A percentile compares a stretch with the other conserved stretches of the same genome.
phyloP scores from a whole-genome alignment of 2,888 invertebrate genomes.

The Cantharis rufa region DNA sequence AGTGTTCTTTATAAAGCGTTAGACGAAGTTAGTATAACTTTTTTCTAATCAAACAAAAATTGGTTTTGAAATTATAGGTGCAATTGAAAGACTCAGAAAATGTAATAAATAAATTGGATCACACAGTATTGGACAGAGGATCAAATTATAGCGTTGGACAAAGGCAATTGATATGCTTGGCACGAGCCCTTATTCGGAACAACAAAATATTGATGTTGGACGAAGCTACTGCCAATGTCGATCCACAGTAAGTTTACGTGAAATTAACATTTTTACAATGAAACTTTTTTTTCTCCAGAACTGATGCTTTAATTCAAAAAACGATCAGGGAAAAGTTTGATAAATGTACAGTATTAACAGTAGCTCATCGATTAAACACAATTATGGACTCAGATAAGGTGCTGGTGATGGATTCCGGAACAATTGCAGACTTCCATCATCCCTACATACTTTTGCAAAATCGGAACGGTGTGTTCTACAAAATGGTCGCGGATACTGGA shows the following conservation, averaged over 20 bases:
- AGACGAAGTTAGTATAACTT: slow-evolving; percentile 63
- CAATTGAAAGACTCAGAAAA: slow-evolving; percentile 72
- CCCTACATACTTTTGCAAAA: slow-evolving; percentile 68
- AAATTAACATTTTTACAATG: too few species aligned
- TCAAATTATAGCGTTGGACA: too few species aligned
- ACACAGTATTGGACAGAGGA: slow-evolving; percentile 86
- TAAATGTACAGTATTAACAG: slow-evolving; percentile 84
- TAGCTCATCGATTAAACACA: slow-evolving; percentile 88
- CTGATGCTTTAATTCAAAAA: slow-evolving; percentile 81
- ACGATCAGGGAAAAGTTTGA: slow-evolving; percentile 80
- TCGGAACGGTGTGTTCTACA: slow-evolving; percentile 64
- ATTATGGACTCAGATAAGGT: slow-evolving; percentile 91
- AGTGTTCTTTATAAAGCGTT: slow-evolving; percentile 71
- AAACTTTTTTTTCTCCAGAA: slow-evolving; percentile 63
- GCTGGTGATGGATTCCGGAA: slow-evolving; percentile 82
- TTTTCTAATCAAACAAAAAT: background rate
- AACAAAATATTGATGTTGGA: slow-evolving; percentile 86
- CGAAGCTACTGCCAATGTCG: slow-evolving; percentile 93
- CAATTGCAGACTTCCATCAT: slow-evolving; percentile 73
- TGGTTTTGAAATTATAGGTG: slow-evolving; percentile 59
- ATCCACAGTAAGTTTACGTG: slow-evolving; percentile 69
- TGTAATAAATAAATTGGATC: slow-evolving; percentile 65
- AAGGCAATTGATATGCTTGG: slow-evolving; percentile 86
- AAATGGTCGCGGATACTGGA: slow-evolving; percentile 75
- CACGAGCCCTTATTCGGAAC: slow-evolving; percentile 82